Percentiles rank a stretch among this genome's conserved stretches.
Conservation (phyloP, 2,113 vertebrate genomes). For the Nyctibius bracteatus region DNA sequence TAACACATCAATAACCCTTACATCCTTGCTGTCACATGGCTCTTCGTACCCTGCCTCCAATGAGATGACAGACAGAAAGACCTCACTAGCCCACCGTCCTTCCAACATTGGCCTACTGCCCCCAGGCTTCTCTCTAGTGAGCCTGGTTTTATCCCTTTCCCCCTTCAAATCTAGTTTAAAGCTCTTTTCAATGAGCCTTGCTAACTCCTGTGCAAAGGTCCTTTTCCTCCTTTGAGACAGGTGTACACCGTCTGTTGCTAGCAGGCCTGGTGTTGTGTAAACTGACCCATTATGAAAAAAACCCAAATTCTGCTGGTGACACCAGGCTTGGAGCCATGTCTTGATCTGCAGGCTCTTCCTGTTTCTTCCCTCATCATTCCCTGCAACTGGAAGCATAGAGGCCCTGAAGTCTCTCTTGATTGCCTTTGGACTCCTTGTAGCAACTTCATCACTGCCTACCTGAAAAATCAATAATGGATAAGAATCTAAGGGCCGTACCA, state of each 20-base stretch:
- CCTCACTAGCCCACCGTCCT: too few species aligned
- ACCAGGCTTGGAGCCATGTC: not conserved
- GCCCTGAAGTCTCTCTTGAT: not conserved
- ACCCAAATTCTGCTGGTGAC: not conserved
- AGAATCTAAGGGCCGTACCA: not conserved
- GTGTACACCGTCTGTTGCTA: not conserved
- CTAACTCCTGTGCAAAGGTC: not conserved
- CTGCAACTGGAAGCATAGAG: not conserved
- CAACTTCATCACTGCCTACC: not conserved
- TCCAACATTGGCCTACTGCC: too few species aligned
- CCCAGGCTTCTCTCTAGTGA: not conserved
- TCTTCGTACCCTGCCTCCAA: too few species aligned
- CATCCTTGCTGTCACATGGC: too few species aligned
- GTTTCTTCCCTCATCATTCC: too few species aligned
- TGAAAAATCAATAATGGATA: not conserved
- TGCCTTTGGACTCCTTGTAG: not conserved
- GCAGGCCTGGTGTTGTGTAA: too few species aligned
- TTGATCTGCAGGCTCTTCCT: not conserved
- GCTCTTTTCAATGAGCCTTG: not conserved
- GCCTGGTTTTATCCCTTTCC: not conserved
- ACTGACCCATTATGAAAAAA: not conserved
- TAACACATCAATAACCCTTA: too few species aligned
- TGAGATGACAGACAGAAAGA: too few species aligned
- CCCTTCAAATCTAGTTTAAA: not conserved
- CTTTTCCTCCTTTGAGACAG: not conserved